phyloP scores from a whole-genome alignment of 1,140 invertebrate species.

The Lucilia cuprina region DNA sequence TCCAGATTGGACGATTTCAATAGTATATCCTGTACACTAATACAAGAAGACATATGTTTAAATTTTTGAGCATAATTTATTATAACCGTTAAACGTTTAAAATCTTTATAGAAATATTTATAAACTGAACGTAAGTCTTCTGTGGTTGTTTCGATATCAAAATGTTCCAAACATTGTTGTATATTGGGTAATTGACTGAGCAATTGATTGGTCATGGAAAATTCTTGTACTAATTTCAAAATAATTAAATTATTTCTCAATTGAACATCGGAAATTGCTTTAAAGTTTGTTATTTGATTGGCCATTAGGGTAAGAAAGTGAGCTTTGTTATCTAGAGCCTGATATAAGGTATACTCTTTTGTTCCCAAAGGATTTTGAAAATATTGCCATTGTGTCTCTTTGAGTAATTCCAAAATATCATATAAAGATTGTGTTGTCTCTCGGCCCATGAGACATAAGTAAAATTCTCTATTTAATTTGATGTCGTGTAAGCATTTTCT shows the following conservation, averaged over 20 bases:
- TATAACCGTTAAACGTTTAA: conserved; percentile 48
- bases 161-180: conserved; percentile 41
- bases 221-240: conserved; percentile 52
- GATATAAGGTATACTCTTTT: conserved; percentile 46
- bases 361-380: conserved; percentile 34
- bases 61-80: conserved; percentile 48
- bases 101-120: conserved; percentile 54
- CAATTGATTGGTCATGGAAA: conserved; percentile 45
- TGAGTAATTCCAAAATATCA: conserved; percentile 36
- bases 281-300: conserved; percentile 46
- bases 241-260: conserved; percentile 53
- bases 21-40: conserved; percentile 50
- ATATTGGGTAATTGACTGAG: conserved; percentile 49
- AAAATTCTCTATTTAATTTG: background rate
- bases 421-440: conserved; percentile 40
- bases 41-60: conserved; percentile 39
- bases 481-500: background rate
- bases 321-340: conserved; percentile 40
- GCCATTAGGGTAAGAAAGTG: conserved; percentile 51
- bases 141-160: conserved; percentile 42
- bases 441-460: conserved; percentile 45
- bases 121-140: conserved; percentile 48
- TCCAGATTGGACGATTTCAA: conserved; percentile 45
- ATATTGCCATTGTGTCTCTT: conserved; percentile 28
- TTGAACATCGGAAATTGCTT: conserved; percentile 43